phyloP scores from a whole-genome alignment of 2,113 vertebrate genomes.

The Hippotragus niger region DNA sequence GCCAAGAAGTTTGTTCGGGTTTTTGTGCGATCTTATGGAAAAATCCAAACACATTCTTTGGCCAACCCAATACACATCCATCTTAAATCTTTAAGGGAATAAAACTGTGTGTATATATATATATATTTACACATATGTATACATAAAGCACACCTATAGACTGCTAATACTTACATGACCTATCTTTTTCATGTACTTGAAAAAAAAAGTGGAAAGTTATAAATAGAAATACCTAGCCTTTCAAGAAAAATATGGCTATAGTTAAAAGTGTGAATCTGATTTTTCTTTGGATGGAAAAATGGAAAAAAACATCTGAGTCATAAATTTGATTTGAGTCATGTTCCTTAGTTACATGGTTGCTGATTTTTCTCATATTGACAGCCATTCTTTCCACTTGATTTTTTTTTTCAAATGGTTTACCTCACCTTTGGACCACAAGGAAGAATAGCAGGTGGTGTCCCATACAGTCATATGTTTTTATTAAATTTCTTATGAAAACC shows the following conservation, averaged over 20 bases:
- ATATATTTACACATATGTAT: background rate
- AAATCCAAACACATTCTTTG: background rate
- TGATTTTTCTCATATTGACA: slow-evolving; percentile 8
- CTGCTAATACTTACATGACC: background rate
- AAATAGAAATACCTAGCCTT: slow-evolving; percentile 45
- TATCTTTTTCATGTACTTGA: background rate
- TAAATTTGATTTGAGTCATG: slow-evolving; percentile 46
- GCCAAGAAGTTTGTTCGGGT: background rate
- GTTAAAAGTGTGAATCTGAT: slow-evolving; percentile 39
- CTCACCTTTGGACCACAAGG: background rate
- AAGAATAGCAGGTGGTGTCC: slow-evolving; percentile 26
- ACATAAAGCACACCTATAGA: background rate
- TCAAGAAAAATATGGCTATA: slow-evolving; percentile 43
- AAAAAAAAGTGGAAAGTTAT: background rate
- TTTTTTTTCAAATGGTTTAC: background rate
- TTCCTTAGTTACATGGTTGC: slow-evolving; percentile 45
- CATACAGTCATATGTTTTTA: background rate
- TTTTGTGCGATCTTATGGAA: background rate
- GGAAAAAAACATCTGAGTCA: slow-evolving; percentile 48
- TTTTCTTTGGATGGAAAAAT: slow-evolving; percentile 41
- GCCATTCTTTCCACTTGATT: slow-evolving; percentile 45
- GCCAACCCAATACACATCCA: background rate
- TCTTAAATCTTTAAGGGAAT: background rate
- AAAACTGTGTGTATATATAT: background rate
- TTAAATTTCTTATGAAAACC: slow-evolving; percentile 8